A percentile compares a stretch with the other conserved stretches of the same genome.
phyloP scores from a whole-genome alignment of 2,797 vertebrate genomes.

The Sebastolobus alascanus region DNA sequence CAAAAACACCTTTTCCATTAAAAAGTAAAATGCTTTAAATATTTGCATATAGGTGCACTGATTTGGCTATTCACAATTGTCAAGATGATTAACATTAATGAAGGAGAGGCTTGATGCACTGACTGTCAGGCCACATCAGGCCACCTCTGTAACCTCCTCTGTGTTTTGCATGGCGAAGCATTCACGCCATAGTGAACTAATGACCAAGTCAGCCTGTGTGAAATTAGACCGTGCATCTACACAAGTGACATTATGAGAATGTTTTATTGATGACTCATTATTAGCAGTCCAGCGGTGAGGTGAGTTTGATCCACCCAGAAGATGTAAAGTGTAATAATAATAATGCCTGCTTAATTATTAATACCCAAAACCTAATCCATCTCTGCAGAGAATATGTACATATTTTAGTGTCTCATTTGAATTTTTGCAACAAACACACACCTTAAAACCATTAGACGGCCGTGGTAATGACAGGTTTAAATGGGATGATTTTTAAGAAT shows the following conservation, averaged over 20 bases:
- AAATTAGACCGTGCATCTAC: conserved; percentile 83
- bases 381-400: conserved; percentile 85
- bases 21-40: conserved; percentile 77
- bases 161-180: conserved; percentile 72
- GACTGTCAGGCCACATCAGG: conserved; percentile 83
- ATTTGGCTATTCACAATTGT: conserved; percentile 70
- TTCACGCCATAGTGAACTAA: conserved; percentile 84
- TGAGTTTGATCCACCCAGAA: conserved; percentile 83
- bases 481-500: conserved; percentile 85
- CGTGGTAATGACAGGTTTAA: conserved; percentile 83
- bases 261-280: conserved; percentile 90
- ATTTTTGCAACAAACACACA: conserved; percentile 87
- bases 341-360: conserved; percentile 88
- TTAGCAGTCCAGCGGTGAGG: conserved; percentile 82
- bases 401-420: conserved; percentile 88
- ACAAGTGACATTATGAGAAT: conserved; percentile 87
- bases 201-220: conserved; percentile 80
- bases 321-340: conserved; percentile 89
- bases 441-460: conserved; percentile 83
- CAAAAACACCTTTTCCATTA: conserved; percentile 77
- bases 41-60: conserved; percentile 79
- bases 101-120: conserved; percentile 76
- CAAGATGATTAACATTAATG: conserved; percentile 84
- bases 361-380: conserved; percentile 86
- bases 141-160: conserved; percentile 66